phyloP scores from a whole-genome alignment of 2,888 invertebrate species.

The Limnephilus marmoratus region DNA sequence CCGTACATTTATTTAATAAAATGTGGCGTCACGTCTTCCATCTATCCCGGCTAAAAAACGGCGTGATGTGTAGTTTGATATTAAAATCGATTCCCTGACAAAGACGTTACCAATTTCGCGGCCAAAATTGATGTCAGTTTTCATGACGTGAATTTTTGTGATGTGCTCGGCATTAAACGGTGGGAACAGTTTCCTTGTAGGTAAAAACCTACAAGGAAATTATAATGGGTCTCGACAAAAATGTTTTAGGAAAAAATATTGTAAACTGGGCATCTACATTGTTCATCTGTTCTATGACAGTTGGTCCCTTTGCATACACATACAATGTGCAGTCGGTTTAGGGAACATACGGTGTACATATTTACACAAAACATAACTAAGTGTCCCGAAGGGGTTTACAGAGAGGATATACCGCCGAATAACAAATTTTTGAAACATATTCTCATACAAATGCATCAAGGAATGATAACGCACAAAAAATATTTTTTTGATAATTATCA shows the following conservation, averaged over 20 bases:
- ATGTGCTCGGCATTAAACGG: neutral
- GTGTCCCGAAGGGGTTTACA: too few relatives aligned
- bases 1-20: neutral
- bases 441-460: too few relatives aligned
- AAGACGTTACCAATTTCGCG: neutral
- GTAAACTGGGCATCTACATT: too few relatives aligned
- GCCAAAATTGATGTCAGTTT: neutral
- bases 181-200: neutral
- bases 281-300: too few relatives aligned
- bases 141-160: neutral
- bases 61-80: neutral
- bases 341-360: too few relatives aligned
- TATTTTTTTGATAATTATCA: too few relatives aligned
- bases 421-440: too few relatives aligned
- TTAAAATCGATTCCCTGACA: slow-evolving; percentile 20
- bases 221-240: neutral
- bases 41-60: neutral
- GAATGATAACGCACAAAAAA: too few relatives aligned
- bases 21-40: neutral
- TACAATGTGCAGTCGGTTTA: too few relatives aligned
- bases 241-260: neutral
- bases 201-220: neutral
- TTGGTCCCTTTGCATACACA: too few relatives aligned
- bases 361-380: too few relatives aligned
- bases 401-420: too few relatives aligned